Evolutionary conservation across 2,797 vertebrate genomes (phyloP), one percentile per base, ranked within the genome.

Genomic region (Channa striata): DNA sequence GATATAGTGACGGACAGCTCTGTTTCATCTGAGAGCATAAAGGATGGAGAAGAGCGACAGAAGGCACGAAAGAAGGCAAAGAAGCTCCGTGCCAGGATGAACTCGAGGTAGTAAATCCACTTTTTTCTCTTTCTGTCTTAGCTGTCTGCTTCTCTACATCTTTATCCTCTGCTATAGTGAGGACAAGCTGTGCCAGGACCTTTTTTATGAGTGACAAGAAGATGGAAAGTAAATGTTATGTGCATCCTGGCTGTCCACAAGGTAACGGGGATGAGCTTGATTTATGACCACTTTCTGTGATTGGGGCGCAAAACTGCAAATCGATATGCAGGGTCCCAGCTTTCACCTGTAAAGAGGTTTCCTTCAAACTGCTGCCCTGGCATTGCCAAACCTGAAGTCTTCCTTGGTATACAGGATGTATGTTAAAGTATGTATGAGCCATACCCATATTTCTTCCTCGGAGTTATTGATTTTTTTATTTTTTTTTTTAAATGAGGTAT

Each of bases 281-380:
- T 98, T 98, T 98, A 98, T 96, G 93, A 93, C 95, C 97, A 98
- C 97, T 99, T 96, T 97, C 94, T 95, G 91, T 96, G 96, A 98
- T 98, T 98, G 96, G 95, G 94, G 93, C 94, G 93, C 94, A 96
- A 96, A 97, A 95, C 93, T 91, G 88, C 82, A 30, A 95, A 97
- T 98, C 93, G 96, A 98, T 97, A 93, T 77, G 84, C 67, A 79
- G 93, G 92, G 89, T 94, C 90, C 91, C 84, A 71, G 88, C 91
- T 94, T 96, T 97, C 95, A 96, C 96, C 96, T 97, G 95, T 95
- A 97, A 96, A 97, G 96, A 97, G 97, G 96, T 97, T 95, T 99
- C 94, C 92, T 94, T 93, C 93, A 98, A 97, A 99, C 98, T 98
- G 95, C 95, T 95, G 93, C 92, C 90, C 87, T 80, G 78, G 85